A percentile compares a stretch with the other conserved stretches of the same genome.
phyloP scores from a whole-genome alignment of 2,797 vertebrate genomes.

The Remorina albescens region DNA sequence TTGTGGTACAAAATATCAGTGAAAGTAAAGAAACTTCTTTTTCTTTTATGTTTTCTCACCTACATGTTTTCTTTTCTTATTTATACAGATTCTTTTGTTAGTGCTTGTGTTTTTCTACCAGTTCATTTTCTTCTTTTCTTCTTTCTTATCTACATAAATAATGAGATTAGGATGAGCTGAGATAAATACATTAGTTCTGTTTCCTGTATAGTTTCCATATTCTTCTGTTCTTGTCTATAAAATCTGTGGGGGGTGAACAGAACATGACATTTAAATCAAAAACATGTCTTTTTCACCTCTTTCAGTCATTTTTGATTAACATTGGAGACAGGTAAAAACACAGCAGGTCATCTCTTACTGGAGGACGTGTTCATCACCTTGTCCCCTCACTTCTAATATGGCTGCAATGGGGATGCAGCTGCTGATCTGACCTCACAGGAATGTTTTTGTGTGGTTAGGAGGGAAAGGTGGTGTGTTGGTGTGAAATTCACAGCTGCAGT shows the following conservation, averaged over 20 bases:
- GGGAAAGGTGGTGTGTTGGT: constrained; percentile 28
- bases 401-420: not conserved
- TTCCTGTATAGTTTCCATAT: too few relatives aligned
- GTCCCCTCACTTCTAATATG: constrained; percentile 18
- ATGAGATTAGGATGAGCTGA: too few relatives aligned
- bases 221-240: too few relatives aligned
- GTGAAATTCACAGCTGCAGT: constrained; percentile 72
- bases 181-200: too few relatives aligned
- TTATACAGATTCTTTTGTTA: not conserved
- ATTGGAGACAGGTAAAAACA: too few relatives aligned
- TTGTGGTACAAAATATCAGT: constrained; percentile 31
- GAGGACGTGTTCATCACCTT: not conserved
- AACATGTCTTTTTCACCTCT: too few relatives aligned
- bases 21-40: constrained; percentile 26
- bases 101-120: not conserved
- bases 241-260: too few relatives aligned
- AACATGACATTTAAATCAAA: too few relatives aligned
- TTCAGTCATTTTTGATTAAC: too few relatives aligned
- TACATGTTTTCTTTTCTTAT: not conserved
- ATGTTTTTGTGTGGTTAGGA: constrained; percentile 50
- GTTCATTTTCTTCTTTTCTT: not conserved
- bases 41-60: not conserved
- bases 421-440: constrained; percentile 53
- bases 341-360: too few relatives aligned
- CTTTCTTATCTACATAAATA: not conserved